Base-by-base conservation (phyloP, 2,888 invertebrate genomes). In the Helicoverpa assulta region DNA sequence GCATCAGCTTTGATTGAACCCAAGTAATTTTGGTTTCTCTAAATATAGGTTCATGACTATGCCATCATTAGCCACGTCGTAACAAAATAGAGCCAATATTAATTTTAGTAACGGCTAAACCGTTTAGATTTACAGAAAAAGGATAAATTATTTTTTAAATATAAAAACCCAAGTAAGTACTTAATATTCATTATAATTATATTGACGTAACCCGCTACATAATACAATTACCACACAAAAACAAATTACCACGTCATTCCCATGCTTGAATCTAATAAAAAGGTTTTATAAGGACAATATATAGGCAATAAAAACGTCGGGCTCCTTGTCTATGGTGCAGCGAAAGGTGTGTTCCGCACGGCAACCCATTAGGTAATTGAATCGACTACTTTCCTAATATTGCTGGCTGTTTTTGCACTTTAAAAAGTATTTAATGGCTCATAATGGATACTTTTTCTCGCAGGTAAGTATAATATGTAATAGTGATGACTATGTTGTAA, bases 361-460 rank as follows among this genome's bases (percentile, higher is more conserved):
- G 78, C 73, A 65, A 70, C 60, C 77, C 80, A 82, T 82, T 76
- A 78, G 53, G 69, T 80, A 82, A 82, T 82, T 82, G 82, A 73
- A 73, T 61, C 54, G 52, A 65, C 57, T 68, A 52, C 54, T 57
- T 60, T 65, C 19, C 51, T 52, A 59, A 21, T 57, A 54, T 61
- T 54, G n/a, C 21, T 53, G 8, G 19, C 52, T 51, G 16, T 2
- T 59, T 65, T 57, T 37, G 10, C 18, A 50, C 14, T 57, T 47
- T 63, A 21, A 70, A 26, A 61, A 47, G 19, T 19, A 21, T 54
- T 14, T 18, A 37, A 18, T 6, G 47, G 16, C 33, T 5, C 8
- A 7, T 21, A 18, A 37, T 3, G 0, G 2, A 37, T 51, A 18
- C 47, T 59, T 6, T 10, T 33, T 33, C 7, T 7, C 33, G 26